Base-by-base conservation (phyloP, 1,140 invertebrate species). In the Doryteuthis pealeii region DNA sequence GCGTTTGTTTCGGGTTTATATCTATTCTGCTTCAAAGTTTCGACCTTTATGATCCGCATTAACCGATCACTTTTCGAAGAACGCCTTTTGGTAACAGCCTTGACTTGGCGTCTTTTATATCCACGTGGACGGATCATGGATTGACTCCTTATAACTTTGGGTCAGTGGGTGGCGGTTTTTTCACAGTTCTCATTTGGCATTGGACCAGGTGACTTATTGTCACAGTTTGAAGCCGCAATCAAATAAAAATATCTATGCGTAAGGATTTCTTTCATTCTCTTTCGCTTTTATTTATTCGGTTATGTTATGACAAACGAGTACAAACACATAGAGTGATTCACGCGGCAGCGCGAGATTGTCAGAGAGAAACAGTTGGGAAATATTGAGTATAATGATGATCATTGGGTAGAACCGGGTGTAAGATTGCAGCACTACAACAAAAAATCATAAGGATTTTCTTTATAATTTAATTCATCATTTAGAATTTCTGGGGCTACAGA, bases 81-180 rank as follows among this genome's bases (percentile, higher is more conserved):
- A 83, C 65, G 66, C n/a, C 75, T 33, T 72, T 75, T 15, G 79
- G 78, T 4, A 71, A 74, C 54, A 82, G 80, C 72, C 76, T 82
- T 76, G 83, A 84, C 84, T 82, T 92, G 73, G 86, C 89, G 6
- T 82, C 91, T 3, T 78, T 91, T 22, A 91, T 77, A 90, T 93
- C 54, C 92, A 83, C 85, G 91, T 78, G 91, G 91, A 6, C 81
- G 58, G 96, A 98, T 84, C 96, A 97, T 84, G 96, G 95, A 5
- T 88, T 98, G 5, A 91, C 92, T 1, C 32, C 76, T 28, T 83
- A 82, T 69, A 83, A 81, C 73, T 67, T 10, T 82, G 76, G 70
- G 82, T n/a, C 30, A 77, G 43, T 76, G 71, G 22, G n/a, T n/a
- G 82, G 79, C 70, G 81, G 79, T 1, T 54, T 82, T 3, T 68